Evolutionary conservation across 2,888 invertebrate species (phyloP), one percentile per base, ranked within the genome.

Genomic region (Tiphia femorata): DNA sequence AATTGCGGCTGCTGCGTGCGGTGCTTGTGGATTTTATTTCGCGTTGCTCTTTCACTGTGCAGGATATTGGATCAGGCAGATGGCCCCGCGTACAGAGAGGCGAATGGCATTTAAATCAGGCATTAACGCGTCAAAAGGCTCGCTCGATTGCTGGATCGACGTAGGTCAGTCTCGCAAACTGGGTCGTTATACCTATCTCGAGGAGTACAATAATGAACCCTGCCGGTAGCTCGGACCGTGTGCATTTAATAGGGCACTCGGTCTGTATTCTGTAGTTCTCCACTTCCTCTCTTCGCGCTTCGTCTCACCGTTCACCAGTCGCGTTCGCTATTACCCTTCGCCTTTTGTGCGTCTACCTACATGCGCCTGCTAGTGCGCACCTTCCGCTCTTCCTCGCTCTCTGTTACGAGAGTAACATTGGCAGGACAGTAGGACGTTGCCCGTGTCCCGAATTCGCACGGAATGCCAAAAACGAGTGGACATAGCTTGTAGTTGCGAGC

Each of bases 131-230:
- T 19, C 29, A 19, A 33, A 33, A n/a, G 7, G 33, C 33, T 21
- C n/a, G n/a, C n/a, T 23, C 38, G 37, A 46, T 54, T 44, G 44
- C 21, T 29, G 33, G 8, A 12, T 7, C 38, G 27, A 60, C 56
- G 56, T 58, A 56, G 56, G 48, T 30, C 20, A 19, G 19, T 52
- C 56, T 58, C 58, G 64, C 53, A 60, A 58, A 60, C 59, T 44
- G 41, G 51, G 61, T 70, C 61, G 66, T 70, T 66, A 63, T 54
- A 57, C 46, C 56, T 41, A 50, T 59, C 61, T 61, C 61, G 41
- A 58, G 51, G 52, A 49, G 30, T 35, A 37, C 47, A 50, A 43
- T 47, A 58, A 62, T 53, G 51, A 58, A 46, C 50, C 44, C 19
- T n/a, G 35, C 21, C 14, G 35, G n/a, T 17, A 12, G 35, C 30